Evolutionary conservation across 2,888 invertebrate genomes (phyloP), one percentile per base, ranked within the genome.

Genomic region (Caenorhabditis doughertyi): DNA sequence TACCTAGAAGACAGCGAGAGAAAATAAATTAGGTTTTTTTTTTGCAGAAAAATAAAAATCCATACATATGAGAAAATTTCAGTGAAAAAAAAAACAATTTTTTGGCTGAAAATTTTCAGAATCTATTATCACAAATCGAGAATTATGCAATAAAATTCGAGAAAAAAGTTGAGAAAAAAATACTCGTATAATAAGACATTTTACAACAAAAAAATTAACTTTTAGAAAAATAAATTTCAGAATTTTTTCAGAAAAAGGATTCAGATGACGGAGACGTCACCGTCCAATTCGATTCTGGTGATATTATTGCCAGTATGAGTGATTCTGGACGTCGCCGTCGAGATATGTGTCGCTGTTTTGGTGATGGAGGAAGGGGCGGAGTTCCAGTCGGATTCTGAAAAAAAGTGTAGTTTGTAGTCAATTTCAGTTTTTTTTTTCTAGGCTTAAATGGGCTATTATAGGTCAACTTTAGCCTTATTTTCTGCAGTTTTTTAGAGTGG

Each of bases 211-310:
- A 42, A 58, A 58, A 8, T 16, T 3, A 23, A 60, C 4, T 44
- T n/a, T n/a, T n/a, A n/a, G n/a, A n/a, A n/a, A n/a, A n/a, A n/a
- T n/a, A n/a, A n/a, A n/a, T n/a, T n/a, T n/a, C n/a, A n/a, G n/a
- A 44, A 44, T 9, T 44, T 16, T 9, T 51, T 13, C 9, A 64
- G 47, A n/a, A 62, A 44, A 55, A 55, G 29, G 11, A 65, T 56
- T 64, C 49, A 83, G 32, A 83, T 83, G 13, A 79, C 83, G 11
- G 83, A 83, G 16, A 79, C 74, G 53, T 87, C 85, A 35, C 84
- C 86, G 42, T 86, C 86, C 35, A 90, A 74, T 58, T 85, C 85
- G 32, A 90, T 86, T 70, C 90, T 84, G 25, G 90, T 90, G 58
- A 90, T 84, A 76, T 90, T 84, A 67, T 90, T 89, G 4, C 85